These are phyloP conservation scores for Agriopis aurantiaria DNA, from an alignment of 2,888 invertebrate species.

Conservation along the genomic window DNA sequence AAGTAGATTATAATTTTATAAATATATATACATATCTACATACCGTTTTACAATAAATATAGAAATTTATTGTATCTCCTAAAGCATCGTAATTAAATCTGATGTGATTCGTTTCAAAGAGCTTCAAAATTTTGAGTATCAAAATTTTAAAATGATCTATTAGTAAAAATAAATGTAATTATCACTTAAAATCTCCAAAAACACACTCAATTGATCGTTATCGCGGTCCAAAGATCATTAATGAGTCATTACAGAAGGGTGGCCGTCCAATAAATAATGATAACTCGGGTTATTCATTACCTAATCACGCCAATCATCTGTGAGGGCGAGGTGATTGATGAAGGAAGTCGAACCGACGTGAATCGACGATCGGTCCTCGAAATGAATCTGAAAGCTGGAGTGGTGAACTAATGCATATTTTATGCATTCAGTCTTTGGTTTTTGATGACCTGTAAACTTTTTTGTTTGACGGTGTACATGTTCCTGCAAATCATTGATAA, in stretches of 20 bases:
- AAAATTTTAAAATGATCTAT: no score
- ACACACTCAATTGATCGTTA: slow-evolving; percentile 17
- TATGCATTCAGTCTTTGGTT: background rate
- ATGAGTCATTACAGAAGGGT: slow-evolving; percentile 39
- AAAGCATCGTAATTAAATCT: no score
- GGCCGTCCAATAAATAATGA: slow-evolving; percentile 51
- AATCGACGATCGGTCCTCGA: slow-evolving; percentile 35
- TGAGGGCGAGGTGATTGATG: slow-evolving; percentile 58
- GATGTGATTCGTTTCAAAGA: no score
- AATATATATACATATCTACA: no score
- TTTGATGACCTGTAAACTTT: background rate
- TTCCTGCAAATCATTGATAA: background rate
- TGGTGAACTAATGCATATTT: slow-evolving; percentile 18
- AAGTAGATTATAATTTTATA: no score
- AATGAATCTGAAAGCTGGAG: background rate
- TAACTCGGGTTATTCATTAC: slow-evolving; percentile 59
- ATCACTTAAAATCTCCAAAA: slow-evolving; percentile 1
- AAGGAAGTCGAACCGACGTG: slow-evolving; percentile 33
- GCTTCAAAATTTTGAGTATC: no score
- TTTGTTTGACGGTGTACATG: background rate
- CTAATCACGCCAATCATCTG: slow-evolving; percentile 55
- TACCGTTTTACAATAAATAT: no score
- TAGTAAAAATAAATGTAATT: no score
- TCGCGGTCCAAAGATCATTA: slow-evolving; percentile 29
- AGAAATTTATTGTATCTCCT: no score